Evolutionary conservation across 2,797 vertebrate species (phyloP).

Genomic region (Mormyrops attenuatus): DNA sequence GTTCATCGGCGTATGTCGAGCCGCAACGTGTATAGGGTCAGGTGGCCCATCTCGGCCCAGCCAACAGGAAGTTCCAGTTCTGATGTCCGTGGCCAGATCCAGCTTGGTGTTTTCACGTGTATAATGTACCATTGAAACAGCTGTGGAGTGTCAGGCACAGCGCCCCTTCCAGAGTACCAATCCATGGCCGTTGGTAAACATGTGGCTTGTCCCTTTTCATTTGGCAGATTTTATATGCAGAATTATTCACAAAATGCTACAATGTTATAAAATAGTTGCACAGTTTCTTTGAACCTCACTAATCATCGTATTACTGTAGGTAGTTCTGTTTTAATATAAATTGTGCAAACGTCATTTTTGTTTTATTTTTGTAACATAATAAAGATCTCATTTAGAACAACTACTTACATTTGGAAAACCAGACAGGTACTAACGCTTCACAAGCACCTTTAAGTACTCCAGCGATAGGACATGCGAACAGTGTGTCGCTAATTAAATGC

Average conservation of each 20-base stretch:
- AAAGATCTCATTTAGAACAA: not conserved
- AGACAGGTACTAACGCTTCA: not conserved
- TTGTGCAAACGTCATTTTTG: not conserved
- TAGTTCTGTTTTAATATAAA: not conserved
- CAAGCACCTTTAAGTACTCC: not conserved
- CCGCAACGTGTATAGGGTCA: not conserved
- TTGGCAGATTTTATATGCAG: not conserved
- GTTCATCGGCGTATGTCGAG: not conserved
- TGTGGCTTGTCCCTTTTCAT: not conserved
- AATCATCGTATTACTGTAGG: not conserved
- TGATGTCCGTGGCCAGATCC: not conserved
- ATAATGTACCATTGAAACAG: not conserved
- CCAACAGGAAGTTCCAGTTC: not conserved
- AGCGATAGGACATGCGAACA: not conserved
- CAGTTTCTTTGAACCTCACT: not conserved
- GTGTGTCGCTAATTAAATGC: not conserved
- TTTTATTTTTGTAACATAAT: not conserved
- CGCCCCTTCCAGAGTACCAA: too few relatives aligned
- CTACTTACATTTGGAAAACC: not conserved
- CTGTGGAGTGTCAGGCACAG: not conserved
- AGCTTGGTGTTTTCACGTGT: not conserved
- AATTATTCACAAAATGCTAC: not conserved
- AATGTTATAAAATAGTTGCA: not conserved
- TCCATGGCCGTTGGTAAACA: not conserved
- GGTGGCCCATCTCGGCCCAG: not conserved